Conservation (phyloP, 1,140 invertebrate genomes). For the Anastrepha obliqua region DNA sequence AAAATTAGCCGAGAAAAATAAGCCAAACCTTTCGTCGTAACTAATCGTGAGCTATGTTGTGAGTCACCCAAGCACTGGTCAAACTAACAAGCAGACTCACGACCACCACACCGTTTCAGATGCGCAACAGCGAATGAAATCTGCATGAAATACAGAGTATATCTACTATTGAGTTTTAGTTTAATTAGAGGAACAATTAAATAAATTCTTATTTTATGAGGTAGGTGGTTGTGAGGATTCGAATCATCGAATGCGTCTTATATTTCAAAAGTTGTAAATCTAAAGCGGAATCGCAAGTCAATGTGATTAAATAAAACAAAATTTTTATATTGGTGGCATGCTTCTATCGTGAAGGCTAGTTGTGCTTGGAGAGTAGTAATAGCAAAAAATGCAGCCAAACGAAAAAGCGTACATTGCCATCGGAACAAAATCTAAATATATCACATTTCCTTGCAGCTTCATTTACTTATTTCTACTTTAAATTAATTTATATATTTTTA, state of each 20-base stretch:
- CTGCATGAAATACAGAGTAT: too few species aligned
- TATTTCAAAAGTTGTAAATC: constrained; percentile 46
- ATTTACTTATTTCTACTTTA: background rate
- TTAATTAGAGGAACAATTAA: background rate
- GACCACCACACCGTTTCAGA: too few species aligned
- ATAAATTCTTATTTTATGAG: background rate
- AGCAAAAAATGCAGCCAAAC: constrained; percentile 25
- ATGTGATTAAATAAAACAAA: background rate
- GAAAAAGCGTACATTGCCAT: background rate
- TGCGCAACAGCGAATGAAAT: too few species aligned
- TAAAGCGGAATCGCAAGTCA: background rate
- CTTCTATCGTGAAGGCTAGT: background rate
- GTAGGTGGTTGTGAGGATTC: background rate
- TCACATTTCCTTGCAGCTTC: background rate
- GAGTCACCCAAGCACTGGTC: too few species aligned
- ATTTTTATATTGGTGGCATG: background rate
- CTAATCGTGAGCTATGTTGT: too few species aligned
- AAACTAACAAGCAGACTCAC: too few species aligned
- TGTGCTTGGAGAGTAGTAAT: background rate
- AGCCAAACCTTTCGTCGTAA: too few species aligned
- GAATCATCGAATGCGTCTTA: background rate
- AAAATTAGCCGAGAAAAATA: too few species aligned
- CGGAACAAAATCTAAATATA: background rate
- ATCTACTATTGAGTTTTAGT: too few species aligned
- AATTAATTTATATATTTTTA: constrained; percentile 35